phyloP scores from a whole-genome alignment of 2,888 invertebrate species.

The Xanthia icteritia region DNA sequence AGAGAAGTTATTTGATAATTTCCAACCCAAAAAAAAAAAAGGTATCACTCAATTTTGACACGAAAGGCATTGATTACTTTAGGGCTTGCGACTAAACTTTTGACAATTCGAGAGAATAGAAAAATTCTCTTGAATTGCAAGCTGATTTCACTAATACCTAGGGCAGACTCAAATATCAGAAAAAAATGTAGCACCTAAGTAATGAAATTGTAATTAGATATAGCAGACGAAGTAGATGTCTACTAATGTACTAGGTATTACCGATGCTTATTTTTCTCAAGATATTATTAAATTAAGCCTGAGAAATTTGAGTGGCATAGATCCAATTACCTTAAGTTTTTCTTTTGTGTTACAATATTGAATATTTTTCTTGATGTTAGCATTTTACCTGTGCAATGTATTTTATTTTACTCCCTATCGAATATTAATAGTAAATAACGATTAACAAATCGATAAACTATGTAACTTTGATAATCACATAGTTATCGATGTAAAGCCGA shows the following conservation, averaged over 20 bases:
- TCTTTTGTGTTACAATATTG: not conserved
- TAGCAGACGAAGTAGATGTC: not conserved
- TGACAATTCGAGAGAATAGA: too few species aligned
- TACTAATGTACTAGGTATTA: not conserved
- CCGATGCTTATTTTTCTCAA: constrained; percentile 12
- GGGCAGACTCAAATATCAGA: not conserved
- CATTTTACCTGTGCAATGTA: not conserved
- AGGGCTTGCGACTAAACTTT: not conserved
- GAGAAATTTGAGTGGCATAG: constrained; percentile 30
- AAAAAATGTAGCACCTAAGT: not conserved
- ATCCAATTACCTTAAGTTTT: constrained; percentile 26
- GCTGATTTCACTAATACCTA: not conserved
- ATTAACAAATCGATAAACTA: not conserved
- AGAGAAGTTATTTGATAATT: too few species aligned
- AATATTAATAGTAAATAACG: not conserved
- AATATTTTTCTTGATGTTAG: not conserved
- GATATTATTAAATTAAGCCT: constrained; percentile 23
- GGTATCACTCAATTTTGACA: not conserved
- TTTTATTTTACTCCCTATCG: not conserved
- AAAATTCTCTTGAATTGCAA: not conserved
- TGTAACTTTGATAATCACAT: not conserved
- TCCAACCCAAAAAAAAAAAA: too few species aligned
- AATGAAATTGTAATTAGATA: not conserved
- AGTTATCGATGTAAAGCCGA: not conserved
- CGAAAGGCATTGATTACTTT: not conserved